These are phyloP conservation scores for Athalia circularis DNA, from an alignment of 2,888 invertebrate species.

Conservation along the genomic window DNA sequence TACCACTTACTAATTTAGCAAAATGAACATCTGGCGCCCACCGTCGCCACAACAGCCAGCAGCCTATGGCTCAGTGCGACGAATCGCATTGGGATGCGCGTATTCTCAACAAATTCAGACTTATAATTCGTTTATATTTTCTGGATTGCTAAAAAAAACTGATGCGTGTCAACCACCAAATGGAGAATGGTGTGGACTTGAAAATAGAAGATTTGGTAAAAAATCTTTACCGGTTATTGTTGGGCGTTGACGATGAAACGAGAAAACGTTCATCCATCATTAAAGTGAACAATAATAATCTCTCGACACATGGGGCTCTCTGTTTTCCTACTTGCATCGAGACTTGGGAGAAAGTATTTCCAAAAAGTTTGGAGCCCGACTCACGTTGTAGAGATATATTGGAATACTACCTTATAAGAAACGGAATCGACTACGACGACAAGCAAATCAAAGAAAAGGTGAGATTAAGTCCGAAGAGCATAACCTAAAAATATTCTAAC, in stretches of 20 bases:
- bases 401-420: conserved; percentile 60
- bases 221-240: conserved; percentile 13
- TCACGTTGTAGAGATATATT: conserved; percentile 60
- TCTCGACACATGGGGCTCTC: conserved; percentile 79
- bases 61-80: no score
- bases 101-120: no score
- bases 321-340: conserved; percentile 78
- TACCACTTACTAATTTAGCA: no score
- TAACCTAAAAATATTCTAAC: conserved; percentile 50
- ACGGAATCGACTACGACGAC: conserved; percentile 46
- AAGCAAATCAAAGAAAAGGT: conserved; percentile 51
- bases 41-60: no score
- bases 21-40: no score
- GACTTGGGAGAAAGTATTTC: conserved; percentile 77
- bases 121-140: no score
- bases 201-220: conserved; percentile 6
- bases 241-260: background rate
- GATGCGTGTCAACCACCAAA: background rate
- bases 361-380: conserved; percentile 44
- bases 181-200: conserved; percentile 7
- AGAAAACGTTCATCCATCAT: conserved; percentile 68
- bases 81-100: no score
- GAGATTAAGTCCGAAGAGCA: conserved; percentile 1
- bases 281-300: conserved; percentile 78
- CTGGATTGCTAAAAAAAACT: background rate